Base-by-base conservation (phyloP, 2,113 vertebrate genomes). In the Ondatra zibethicus region DNA sequence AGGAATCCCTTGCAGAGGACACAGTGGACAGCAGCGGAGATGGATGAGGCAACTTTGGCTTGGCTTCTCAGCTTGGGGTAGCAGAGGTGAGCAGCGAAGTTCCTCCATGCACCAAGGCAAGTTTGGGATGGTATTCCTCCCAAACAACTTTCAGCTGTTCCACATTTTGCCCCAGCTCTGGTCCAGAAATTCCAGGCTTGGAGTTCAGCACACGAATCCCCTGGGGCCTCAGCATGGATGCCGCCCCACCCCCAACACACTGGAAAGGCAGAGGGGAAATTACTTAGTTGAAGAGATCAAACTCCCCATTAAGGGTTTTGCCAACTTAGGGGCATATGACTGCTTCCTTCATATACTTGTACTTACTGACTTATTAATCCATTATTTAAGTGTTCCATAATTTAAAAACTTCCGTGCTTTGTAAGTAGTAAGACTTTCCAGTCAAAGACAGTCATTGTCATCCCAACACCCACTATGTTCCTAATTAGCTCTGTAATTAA, bases 401-500 rank as follows among this genome's bases (percentile, higher is more conserved):
- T 90, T 96, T 94, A 42, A 94, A 97, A 97, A 92, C 94, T 80
- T 95, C 65, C 77, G 88, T 91, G 78, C 68, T 94, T 95, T 84
- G 86, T 96, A 78, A 97, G 89, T 78, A 72, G 97, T 97, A 98
- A 98, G 93, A 97, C 96, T 97, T 98, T 97, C 97, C 95, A 97
- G 93, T 97, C 97, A 96, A 96, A 97, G 96, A 95, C 96, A 89
- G 92, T 91, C 92, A 95, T 88, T 96, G 91, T 97, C 92, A 95
- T 97, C 94, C 89, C 95, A 89, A 97, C 96, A 97, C 97, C 98
- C 98, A 98, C 97, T 91, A 95, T 91, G 89, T 66, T 97, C 89
- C 97, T 97, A 97, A 98, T 98, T 97, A 97, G 95, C 93, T 97
- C 96, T 95, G 84, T 98, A 98, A 97, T 98, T 98, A 98, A 97